A percentile compares a stretch with the other conserved stretches of the same genome.
phyloP scores from a whole-genome alignment of 2,797 vertebrate species.

The Scyliorhinus canicula region DNA sequence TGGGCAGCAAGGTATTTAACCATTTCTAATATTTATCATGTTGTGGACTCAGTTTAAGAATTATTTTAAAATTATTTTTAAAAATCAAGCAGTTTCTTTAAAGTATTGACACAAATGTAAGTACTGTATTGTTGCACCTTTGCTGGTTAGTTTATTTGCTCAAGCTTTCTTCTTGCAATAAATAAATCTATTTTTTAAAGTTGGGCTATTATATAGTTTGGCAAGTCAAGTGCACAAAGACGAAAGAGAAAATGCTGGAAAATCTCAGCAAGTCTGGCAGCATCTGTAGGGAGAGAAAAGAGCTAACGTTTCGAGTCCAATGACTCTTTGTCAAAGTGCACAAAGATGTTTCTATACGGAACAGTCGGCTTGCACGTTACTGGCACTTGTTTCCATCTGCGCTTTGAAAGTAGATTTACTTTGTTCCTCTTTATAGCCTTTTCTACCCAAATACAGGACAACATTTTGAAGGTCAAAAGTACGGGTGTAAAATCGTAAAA shows the following conservation, averaged over 20 bases:
- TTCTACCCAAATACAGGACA: not conserved
- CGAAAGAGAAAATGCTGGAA: no score
- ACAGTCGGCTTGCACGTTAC: not conserved
- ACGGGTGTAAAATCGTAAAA: not conserved
- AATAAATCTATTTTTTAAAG: not conserved
- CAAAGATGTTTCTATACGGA: not conserved
- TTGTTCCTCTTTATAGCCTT: not conserved
- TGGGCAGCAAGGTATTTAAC: not conserved
- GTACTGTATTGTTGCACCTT: not conserved
- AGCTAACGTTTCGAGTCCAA: no score
- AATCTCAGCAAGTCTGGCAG: no score
- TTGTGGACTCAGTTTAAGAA: not conserved
- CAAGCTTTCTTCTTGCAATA: not conserved
- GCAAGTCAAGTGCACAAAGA: not conserved
- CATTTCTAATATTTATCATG: not conserved
- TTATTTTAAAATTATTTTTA: no score
- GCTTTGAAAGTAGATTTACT: not conserved
- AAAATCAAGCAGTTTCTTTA: not conserved
- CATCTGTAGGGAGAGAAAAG: no score
- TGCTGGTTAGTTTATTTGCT: not conserved
- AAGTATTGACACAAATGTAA: not conserved
- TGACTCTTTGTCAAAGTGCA: no score
- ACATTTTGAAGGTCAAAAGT: not conserved
- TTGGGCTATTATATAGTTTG: not conserved
- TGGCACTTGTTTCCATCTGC: not conserved